phyloP scores from a whole-genome alignment of 2,113 vertebrate genomes.

The Phyllostomus hastatus region DNA sequence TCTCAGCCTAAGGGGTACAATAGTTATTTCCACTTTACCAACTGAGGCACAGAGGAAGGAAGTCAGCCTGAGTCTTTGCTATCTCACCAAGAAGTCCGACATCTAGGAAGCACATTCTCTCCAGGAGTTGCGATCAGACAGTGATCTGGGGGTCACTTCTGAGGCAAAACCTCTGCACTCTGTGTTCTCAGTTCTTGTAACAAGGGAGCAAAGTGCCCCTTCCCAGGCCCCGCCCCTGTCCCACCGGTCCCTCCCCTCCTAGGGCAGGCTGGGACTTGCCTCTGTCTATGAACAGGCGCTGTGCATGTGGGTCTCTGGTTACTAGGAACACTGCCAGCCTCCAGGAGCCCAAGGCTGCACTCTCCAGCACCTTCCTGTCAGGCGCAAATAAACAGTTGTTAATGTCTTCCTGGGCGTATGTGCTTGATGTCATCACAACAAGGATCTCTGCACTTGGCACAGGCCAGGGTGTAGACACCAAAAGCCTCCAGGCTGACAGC shows the following conservation, averaged over 20 bases:
- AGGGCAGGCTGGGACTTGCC: not conserved
- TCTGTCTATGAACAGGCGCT: not conserved
- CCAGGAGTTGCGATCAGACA: not conserved
- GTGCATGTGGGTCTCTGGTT: not conserved
- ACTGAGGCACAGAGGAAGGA: not conserved
- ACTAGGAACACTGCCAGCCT: not conserved
- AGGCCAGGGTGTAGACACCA: not conserved
- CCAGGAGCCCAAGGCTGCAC: not conserved
- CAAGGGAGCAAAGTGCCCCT: rapidly evolving
- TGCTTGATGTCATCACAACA: conserved; percentile 10
- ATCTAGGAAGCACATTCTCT: not conserved
- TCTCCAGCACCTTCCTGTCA: not conserved
- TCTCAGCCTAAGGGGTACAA: not conserved
- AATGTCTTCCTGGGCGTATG: conserved; percentile 32
- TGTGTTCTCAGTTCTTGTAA: not conserved
- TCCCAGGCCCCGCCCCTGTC: not conserved
- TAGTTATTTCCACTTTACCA: not conserved
- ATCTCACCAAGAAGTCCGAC: not conserved
- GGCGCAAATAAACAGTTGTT: not conserved
- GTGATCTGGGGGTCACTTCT: not conserved
- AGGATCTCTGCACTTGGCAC: not conserved
- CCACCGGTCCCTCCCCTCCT: too few relatives aligned
- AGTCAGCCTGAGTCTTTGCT: not conserved
- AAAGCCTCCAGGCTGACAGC: conserved; percentile 14
- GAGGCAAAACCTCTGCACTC: not conserved